Base-by-base conservation (phyloP, 1,140 invertebrate species). In the Propsilocerus akamusi region DNA sequence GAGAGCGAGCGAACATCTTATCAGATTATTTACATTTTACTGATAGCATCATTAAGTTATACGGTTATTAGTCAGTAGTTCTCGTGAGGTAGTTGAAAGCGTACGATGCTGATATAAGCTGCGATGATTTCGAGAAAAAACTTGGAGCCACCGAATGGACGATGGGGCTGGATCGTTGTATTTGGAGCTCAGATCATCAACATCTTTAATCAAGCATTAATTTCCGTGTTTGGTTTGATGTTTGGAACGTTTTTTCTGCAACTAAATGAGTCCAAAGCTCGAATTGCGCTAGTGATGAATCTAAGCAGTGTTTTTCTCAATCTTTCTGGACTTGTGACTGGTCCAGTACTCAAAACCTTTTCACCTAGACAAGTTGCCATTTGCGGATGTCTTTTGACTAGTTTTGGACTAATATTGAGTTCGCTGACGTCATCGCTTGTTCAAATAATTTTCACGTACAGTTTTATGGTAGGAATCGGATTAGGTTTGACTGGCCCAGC, bases 151-250 rank as follows among this genome's bases (percentile, higher is more conserved):
- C 34, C 34, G 4, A 41, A 41, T 41, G 14, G 17, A 1, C 14
- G 34, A 2, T 41, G 10, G 5, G 34, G 34, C 10, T 41, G 34
- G 34, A 41, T 41, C 22, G 34, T 41, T 3, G 34, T 51, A 24
- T 52, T 53, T 49, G 50, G 47, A 8, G 22, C 17, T 5, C 26
- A 37, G 12, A 46, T 57, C 53, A 52, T 70, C 49, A 60, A 83
- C 80, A 72, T 80, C 55, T 78, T 79, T 48, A 78, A 82, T 58
- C 75, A 81, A 62, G 80, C 80, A 1, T 71, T 83, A 57, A 70
- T 81, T 50, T 81, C 79, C 3, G 71, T 81, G 2, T 83, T 81
- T 59, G 79, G 80, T 34, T 66, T 83, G 14, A 64, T 83, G 26
- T 84, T 81, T 54, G 76, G 76, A 51, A 75, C 77, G 52, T 69